These are phyloP conservation scores for Tenebrosternarchus preto DNA, from an alignment of 2,113 vertebrate genomes.

Conservation along the genomic window DNA sequence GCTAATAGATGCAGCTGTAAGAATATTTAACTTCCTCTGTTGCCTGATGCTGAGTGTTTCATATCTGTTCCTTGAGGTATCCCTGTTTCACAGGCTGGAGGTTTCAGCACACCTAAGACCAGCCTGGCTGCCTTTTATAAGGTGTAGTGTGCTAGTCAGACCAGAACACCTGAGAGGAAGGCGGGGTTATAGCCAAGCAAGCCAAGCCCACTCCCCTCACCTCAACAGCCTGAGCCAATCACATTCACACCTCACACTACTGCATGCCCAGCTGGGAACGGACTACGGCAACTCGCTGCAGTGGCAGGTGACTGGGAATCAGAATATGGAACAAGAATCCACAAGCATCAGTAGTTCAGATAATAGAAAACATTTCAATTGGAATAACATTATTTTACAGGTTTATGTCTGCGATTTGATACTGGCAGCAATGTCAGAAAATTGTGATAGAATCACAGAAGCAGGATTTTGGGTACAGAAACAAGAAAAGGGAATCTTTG, in stretches of 20 bases:
- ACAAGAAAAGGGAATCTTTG: no score
- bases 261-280: not conserved
- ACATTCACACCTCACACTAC: constrained; percentile 1
- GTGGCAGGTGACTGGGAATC: not conserved
- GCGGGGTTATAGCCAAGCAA: constrained; percentile 9
- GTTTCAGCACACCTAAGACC: not conserved
- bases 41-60: not conserved
- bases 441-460: not conserved
- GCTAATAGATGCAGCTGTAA: not conserved
- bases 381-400: not conserved
- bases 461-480: no score
- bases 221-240: constrained; percentile 13
- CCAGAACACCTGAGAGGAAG: not conserved
- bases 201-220: constrained; percentile 9
- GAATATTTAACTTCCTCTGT: not conserved
- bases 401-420: not conserved
- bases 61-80: not conserved
- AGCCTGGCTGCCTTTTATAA: constrained; percentile 7
- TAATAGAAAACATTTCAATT: not conserved
- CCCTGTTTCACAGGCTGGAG: not conserved
- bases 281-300: not conserved
- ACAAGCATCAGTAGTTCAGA: not conserved
- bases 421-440: not conserved
- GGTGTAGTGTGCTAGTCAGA: not conserved
- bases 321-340: not conserved